A percentile compares a stretch with the other conserved stretches of the same genome.
phyloP scores from a whole-genome alignment of 64 coral and sea anemone species.

The Porites australiensis region DNA sequence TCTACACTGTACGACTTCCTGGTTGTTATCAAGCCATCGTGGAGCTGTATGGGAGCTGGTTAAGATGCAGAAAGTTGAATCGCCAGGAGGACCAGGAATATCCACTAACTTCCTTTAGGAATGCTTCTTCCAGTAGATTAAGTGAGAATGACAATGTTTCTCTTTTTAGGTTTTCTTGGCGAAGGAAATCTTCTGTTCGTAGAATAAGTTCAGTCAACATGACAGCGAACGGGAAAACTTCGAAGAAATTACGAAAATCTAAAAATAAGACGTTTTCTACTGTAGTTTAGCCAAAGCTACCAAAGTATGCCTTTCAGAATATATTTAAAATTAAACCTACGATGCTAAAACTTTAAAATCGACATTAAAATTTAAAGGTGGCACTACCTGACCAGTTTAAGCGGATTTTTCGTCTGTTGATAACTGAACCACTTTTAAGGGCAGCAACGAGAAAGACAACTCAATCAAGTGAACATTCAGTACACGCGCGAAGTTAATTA shows the following conservation, averaged over 20 bases:
- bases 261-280: constrained; percentile 18
- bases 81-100: neutral
- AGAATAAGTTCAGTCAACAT: neutral
- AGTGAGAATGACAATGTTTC: neutral
- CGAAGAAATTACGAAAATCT: neutral
- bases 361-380: too few relatives aligned
- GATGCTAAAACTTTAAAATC: too few relatives aligned
- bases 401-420: too few relatives aligned
- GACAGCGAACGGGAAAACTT: neutral
- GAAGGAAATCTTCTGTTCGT: neutral
- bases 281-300: neutral
- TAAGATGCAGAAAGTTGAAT: neutral
- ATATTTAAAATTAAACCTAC: too few relatives aligned
- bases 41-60: constrained; percentile 22
- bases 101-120: neutral
- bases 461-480: too few relatives aligned
- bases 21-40: constrained; percentile 67
- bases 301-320: too few relatives aligned
- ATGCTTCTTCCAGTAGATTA: neutral
- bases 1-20: constrained; percentile 68
- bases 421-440: too few relatives aligned
- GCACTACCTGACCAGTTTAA: too few relatives aligned
- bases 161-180: neutral
- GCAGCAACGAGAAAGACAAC: too few relatives aligned
- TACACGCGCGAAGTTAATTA: too few relatives aligned